These are phyloP conservation scores for Buathra laborator DNA, from an alignment of 2,888 invertebrate species.

Conservation along the genomic window DNA sequence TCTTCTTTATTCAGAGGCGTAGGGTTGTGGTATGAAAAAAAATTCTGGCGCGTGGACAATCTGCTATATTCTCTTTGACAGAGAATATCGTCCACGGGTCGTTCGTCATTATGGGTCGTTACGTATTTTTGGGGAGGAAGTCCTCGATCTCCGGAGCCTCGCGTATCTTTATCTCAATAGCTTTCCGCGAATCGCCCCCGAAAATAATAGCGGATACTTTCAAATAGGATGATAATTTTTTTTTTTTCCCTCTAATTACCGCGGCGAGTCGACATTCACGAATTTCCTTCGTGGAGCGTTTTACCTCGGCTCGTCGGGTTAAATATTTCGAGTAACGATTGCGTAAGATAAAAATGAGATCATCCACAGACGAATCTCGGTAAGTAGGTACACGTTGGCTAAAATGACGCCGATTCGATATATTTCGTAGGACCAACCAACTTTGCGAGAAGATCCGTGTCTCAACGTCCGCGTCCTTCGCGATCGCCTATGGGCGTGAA, in stretches of 20 bases:
- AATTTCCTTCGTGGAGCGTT: no score
- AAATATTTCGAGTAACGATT: no score
- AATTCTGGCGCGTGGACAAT: constrained; percentile 39
- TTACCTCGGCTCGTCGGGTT: no score
- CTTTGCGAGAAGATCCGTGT: background rate
- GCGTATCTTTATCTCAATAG: background rate
- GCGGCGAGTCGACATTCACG: background rate
- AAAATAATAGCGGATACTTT: no score
- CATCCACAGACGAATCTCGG: no score
- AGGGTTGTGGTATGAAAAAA: background rate
- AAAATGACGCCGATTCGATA: background rate
- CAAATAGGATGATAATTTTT: background rate
- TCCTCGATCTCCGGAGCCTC: background rate
- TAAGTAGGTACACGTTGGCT: no score
- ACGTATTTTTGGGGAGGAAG: background rate
- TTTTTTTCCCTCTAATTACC: background rate
- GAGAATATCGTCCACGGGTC: constrained; percentile 16
- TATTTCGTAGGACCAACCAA: constrained; percentile 1
- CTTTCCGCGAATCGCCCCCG: no score
- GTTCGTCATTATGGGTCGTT: constrained; percentile 8
- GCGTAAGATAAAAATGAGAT: no score
- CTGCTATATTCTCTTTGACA: background rate
- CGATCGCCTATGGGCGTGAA: background rate
- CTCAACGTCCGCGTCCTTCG: constrained; percentile 18
- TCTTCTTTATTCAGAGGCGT: constrained; percentile 17